phyloP scores from a whole-genome alignment of 1,140 invertebrate species.

The Trypoxylus dichotomus region DNA sequence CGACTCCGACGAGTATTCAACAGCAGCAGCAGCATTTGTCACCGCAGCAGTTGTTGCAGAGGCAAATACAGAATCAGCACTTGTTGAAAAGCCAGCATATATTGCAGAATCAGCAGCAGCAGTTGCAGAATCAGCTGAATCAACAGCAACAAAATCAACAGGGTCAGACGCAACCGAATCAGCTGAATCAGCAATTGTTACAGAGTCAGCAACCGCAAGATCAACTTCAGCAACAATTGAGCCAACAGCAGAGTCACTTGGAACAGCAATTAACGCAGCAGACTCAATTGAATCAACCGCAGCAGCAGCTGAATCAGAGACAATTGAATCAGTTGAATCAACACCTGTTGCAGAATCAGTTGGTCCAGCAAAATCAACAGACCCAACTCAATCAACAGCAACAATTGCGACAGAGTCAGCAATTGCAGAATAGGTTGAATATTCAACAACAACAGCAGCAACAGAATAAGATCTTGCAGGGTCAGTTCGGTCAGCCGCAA shows the following conservation, averaged over 20 bases:
- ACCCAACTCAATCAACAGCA: slow-evolving; percentile 29
- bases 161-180: slow-evolving; percentile 26
- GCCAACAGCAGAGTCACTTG: slow-evolving; percentile 30
- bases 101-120: slow-evolving; percentile 45
- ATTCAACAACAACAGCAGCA: slow-evolving; percentile 19
- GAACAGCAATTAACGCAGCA: neutral
- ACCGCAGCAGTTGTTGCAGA: slow-evolving; percentile 35
- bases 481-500: slow-evolving; percentile 36
- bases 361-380: neutral
- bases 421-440: slow-evolving; percentile 16
- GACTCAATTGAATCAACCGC: neutral
- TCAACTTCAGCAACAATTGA: slow-evolving; percentile 4
- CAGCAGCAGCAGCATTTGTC: slow-evolving; percentile 17
- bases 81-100: slow-evolving; percentile 40
- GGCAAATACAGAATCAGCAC: slow-evolving; percentile 33
- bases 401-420: neutral
- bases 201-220: neutral
- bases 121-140: slow-evolving; percentile 47
- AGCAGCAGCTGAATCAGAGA: neutral
- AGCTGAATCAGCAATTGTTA: slow-evolving; percentile 1
- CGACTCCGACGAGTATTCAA: slow-evolving; percentile 35
- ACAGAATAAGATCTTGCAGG: slow-evolving; percentile 37
- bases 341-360: slow-evolving; percentile 13
- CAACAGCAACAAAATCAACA: slow-evolving; percentile 8
- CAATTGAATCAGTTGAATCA: slow-evolving; percentile 26